A percentile compares a stretch with the other conserved stretches of the same genome.
Conservation (phyloP, 2,797 vertebrate species). For the Balearica regulorum region DNA sequence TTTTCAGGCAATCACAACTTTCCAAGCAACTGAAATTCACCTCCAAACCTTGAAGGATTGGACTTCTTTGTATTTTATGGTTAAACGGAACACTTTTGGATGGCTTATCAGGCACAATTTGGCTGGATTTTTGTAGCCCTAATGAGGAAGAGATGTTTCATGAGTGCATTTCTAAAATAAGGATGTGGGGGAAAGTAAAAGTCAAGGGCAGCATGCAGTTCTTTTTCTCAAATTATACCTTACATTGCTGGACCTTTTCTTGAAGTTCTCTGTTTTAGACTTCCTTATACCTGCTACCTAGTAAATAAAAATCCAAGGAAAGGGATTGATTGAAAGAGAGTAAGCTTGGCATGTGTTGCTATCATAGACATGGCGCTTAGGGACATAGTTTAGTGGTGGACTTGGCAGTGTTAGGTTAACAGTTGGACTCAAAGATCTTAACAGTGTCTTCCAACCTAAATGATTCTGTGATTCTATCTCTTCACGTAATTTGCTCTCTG, state of each 20-base stretch:
- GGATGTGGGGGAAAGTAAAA: background rate
- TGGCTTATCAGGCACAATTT: background rate
- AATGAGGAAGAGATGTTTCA: background rate
- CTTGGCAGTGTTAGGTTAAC: background rate
- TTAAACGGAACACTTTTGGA: background rate
- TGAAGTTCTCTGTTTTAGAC: background rate
- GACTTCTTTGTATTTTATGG: background rate
- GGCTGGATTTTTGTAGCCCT: background rate
- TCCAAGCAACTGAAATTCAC: background rate
- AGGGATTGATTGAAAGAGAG: background rate
- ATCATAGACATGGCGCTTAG: accelerated
- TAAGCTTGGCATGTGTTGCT: background rate
- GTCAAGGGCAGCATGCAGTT: background rate
- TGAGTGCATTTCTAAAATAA: background rate
- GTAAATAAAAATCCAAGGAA: background rate
- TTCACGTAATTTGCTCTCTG: background rate
- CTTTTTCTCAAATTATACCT: background rate
- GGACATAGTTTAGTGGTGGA: background rate
- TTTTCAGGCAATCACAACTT: background rate
- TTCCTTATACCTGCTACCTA: background rate
- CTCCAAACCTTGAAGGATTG: background rate
- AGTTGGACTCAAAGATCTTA: background rate
- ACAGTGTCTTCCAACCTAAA: background rate
- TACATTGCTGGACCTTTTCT: background rate
- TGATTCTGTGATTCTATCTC: background rate